phyloP scores from a whole-genome alignment of 2,797 vertebrate species.

The Cryptoprocta ferox region DNA sequence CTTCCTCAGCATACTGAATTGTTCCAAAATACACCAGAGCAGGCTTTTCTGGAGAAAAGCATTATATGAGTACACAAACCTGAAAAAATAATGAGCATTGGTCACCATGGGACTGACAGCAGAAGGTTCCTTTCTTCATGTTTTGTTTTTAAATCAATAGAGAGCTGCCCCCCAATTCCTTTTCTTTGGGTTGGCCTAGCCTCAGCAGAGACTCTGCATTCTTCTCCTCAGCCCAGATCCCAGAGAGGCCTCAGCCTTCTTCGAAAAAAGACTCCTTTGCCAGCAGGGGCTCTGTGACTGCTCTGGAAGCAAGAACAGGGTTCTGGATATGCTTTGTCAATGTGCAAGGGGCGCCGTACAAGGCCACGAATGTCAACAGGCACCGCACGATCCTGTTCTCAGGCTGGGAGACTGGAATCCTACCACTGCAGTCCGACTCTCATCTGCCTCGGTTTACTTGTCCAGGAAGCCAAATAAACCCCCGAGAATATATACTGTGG shows the following conservation, averaged over 20 bases:
- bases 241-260: background rate
- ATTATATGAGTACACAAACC: background rate
- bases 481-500: background rate
- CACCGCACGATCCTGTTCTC: rapidly evolving
- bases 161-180: too few species aligned
- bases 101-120: background rate
- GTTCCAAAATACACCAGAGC: background rate
- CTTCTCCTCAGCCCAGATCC: background rate
- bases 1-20: background rate
- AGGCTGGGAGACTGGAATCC: background rate
- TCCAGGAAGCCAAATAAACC: background rate
- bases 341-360: background rate
- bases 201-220: background rate
- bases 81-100: background rate
- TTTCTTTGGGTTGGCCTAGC: background rate
- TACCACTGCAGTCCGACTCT: background rate
- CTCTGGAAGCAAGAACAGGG: background rate
- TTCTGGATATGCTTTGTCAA: background rate
- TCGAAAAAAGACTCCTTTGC: background rate
- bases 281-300: background rate
- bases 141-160: background rate
- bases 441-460: background rate
- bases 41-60: background rate
- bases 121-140: background rate
- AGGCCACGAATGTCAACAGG: background rate